phyloP scores from a whole-genome alignment of 2,113 vertebrate species.

The Erinaceus europaeus region DNA sequence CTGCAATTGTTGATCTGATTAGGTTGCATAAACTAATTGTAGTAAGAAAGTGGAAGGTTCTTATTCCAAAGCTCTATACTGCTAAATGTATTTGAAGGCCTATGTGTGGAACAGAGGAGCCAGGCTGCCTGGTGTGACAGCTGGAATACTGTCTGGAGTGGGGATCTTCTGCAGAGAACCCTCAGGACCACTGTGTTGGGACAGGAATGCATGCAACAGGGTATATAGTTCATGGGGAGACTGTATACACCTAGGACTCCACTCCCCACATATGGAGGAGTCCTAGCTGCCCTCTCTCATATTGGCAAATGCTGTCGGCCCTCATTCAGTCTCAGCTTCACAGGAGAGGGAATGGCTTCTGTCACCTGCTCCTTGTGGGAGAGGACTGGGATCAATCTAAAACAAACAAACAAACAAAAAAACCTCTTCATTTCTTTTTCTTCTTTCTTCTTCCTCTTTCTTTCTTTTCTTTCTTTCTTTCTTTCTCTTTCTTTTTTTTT shows the following conservation, averaged over 20 bases:
- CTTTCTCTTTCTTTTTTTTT: too few relatives aligned
- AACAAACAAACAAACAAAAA: too few relatives aligned
- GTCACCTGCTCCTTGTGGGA: background rate
- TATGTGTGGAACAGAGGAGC: background rate
- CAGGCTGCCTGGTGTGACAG: background rate
- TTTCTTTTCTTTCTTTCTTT: too few relatives aligned
- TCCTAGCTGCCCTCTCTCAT: background rate
- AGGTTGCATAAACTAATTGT: constrained; percentile 60
- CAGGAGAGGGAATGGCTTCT: background rate
- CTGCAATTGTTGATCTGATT: constrained; percentile 59
- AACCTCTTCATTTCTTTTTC: too few relatives aligned
- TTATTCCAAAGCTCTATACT: constrained; percentile 48
- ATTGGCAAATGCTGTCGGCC: background rate
- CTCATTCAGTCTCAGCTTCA: background rate
- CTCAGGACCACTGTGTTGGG: background rate
- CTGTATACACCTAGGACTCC: background rate
- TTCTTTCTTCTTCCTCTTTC: too few relatives aligned
- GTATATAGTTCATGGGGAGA: background rate
- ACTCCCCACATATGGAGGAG: too few relatives aligned
- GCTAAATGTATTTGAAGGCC: constrained; percentile 56
- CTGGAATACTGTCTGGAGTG: background rate
- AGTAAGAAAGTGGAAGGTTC: constrained; percentile 60
- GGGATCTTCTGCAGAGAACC: background rate
- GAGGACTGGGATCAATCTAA: too few relatives aligned
- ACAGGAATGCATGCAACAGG: accelerated